phyloP scores from a whole-genome alignment of 2,797 vertebrate genomes.

The Micromesistius poutassou region DNA sequence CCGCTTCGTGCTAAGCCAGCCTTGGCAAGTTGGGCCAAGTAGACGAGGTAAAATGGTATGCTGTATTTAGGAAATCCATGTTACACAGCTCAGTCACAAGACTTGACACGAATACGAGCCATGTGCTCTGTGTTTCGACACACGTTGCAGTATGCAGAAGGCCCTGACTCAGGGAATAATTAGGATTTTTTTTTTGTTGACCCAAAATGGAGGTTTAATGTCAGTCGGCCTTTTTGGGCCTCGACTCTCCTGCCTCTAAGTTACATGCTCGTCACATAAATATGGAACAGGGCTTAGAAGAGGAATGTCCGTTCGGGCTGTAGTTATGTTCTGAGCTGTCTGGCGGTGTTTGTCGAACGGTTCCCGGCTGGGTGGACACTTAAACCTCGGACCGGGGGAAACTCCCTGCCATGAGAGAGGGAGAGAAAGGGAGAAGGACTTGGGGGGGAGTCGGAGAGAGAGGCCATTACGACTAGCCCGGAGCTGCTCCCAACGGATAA shows the following conservation, averaged over 20 bases:
- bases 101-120: conserved; percentile 46
- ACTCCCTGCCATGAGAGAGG: conserved; percentile 61
- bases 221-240: conserved; percentile 19
- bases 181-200: conserved; percentile 15
- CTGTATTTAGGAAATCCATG: conserved; percentile 43
- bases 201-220: conserved; percentile 23
- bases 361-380: conserved; percentile 48
- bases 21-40: conserved; percentile 26
- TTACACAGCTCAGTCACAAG: conserved; percentile 41
- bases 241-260: neutral
- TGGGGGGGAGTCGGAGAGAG: neutral
- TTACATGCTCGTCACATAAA: conserved; percentile 8
- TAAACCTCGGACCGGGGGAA: conserved; percentile 53
- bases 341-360: conserved; percentile 38
- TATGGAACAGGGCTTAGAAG: conserved; percentile 25
- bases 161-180: neutral
- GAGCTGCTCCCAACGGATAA: conserved; percentile 68
- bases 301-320: conserved; percentile 25
- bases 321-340: conserved; percentile 15
- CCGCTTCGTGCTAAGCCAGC: conserved; percentile 36
- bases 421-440: conserved; percentile 31
- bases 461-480: conserved; percentile 68
- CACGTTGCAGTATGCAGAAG: neutral
- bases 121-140: conserved; percentile 22
- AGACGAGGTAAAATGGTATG: conserved; percentile 1